These are phyloP conservation scores for Oegoconia quadripuncta DNA, from an alignment of 2,888 invertebrate genomes.

Conservation along the genomic window DNA sequence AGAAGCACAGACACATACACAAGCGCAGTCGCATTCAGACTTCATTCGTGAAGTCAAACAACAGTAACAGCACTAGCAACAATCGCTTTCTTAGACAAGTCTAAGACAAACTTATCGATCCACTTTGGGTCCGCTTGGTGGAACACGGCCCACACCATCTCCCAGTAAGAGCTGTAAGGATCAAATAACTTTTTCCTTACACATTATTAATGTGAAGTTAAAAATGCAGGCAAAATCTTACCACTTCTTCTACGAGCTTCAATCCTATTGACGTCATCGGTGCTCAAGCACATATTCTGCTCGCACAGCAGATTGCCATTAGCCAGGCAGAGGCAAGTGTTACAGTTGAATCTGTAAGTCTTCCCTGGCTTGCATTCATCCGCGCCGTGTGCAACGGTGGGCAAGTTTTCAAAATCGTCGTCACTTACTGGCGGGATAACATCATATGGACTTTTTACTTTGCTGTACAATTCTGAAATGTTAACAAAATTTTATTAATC, in stretches of 20 bases:
- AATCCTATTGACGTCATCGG: slow-evolving; percentile 35
- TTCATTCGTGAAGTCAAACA: too few species aligned
- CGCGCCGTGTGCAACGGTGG: slow-evolving; percentile 30
- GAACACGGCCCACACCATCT: too few species aligned
- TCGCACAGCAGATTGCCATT: slow-evolving; percentile 44
- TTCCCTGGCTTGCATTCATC: slow-evolving; percentile 40
- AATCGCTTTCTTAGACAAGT: too few species aligned
- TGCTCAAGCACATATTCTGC: slow-evolving; percentile 42
- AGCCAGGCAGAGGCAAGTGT: slow-evolving; percentile 46
- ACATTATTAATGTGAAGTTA: too few species aligned
- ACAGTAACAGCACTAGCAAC: too few species aligned
- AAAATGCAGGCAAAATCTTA: slow-evolving; percentile 1
- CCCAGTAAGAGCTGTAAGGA: too few species aligned
- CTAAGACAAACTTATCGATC: too few species aligned
- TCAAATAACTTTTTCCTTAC: too few species aligned
- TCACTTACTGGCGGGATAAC: slow-evolving; percentile 21
- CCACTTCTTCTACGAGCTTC: slow-evolving; percentile 41
- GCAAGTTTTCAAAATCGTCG: slow-evolving; percentile 22
- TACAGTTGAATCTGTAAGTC: slow-evolving; percentile 49
- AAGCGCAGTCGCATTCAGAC: too few species aligned
- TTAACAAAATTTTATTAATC: slow-evolving; percentile 1
- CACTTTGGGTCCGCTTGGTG: too few species aligned
- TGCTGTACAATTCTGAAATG: background rate
- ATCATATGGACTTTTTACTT: slow-evolving; percentile 24
- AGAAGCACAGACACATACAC: too few species aligned